Evolutionary conservation across 2,888 invertebrate genomes (phyloP).

Genomic region (Aspidiotus rigidus): DNA sequence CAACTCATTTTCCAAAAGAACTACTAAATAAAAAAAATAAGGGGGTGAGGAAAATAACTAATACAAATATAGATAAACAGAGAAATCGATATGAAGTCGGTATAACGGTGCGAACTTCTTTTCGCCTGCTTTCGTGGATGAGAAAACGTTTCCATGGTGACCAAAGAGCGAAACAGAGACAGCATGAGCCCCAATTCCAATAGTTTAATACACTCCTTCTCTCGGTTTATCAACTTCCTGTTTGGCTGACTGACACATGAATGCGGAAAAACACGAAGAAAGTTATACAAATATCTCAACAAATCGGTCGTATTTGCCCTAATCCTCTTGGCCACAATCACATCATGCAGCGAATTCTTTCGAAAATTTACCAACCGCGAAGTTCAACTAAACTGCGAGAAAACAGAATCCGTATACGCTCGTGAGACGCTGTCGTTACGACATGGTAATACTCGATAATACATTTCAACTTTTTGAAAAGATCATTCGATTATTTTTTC

Average conservation of each 20-base stretch:
- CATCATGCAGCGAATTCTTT: too few species aligned
- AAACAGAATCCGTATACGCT: too few species aligned
- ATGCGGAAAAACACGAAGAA: too few species aligned
- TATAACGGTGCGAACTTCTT: slow-evolving; percentile 22
- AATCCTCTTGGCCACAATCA: too few species aligned
- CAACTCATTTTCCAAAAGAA: neutral
- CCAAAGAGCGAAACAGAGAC: neutral
- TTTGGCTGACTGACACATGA: neutral
- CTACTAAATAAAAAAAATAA: neutral
- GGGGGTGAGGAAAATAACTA: neutral
- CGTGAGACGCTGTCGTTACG: too few species aligned
- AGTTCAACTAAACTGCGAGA: too few species aligned
- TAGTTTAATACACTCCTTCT: slow-evolving; percentile 27
- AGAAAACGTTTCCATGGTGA: slow-evolving; percentile 29
- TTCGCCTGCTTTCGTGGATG: slow-evolving; percentile 26
- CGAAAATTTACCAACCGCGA: too few species aligned
- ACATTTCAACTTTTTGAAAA: too few species aligned
- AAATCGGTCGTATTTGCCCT: too few species aligned
- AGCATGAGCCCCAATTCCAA: slow-evolving; percentile 23
- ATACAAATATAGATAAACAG: slow-evolving; percentile 24
- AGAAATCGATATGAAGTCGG: slow-evolving; percentile 30
- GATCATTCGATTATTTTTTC: too few species aligned
- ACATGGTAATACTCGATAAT: too few species aligned
- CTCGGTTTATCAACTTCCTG: slow-evolving; percentile 7
- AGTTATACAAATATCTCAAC: too few species aligned